A percentile compares a stretch with the other conserved stretches of the same genome.
Conservation (phyloP, 2,888 invertebrate genomes). For the Eristalis arbustorum region DNA sequence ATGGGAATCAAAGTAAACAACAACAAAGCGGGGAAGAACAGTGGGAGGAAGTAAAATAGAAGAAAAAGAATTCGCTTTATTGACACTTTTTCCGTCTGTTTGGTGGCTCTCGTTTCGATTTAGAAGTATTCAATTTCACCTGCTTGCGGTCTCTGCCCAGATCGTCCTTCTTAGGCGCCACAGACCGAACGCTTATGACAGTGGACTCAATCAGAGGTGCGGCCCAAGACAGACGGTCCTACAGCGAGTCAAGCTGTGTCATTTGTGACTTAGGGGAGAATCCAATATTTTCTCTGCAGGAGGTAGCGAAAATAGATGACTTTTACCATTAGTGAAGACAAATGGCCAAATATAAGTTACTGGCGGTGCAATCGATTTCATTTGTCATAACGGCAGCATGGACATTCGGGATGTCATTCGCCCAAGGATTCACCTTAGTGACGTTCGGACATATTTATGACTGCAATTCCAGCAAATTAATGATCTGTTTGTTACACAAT, state of each 20-base stretch:
- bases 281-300: conserved; percentile 18
- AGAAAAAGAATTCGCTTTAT: conserved; percentile 27
- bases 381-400: conserved; percentile 24
- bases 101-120: background rate
- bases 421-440: background rate
- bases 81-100: conserved; percentile 10
- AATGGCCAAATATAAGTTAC: conserved; percentile 28
- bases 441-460: background rate
- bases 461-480: background rate
- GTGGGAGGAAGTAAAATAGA: background rate
- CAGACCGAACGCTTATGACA: conserved; percentile 4
- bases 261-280: conserved; percentile 14
- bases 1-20: conserved; percentile 27
- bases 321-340: conserved; percentile 30
- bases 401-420: background rate
- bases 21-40: background rate
- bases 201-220: conserved; percentile 34
- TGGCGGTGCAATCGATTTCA: conserved; percentile 16
- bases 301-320: conserved; percentile 4
- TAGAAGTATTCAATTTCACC: conserved; percentile 57
- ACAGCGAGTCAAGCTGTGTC: background rate
- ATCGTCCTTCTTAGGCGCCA: background rate
- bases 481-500: background rate
- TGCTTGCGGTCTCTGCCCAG: conserved; percentile 36
- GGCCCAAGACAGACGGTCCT: background rate